These are phyloP conservation scores for Scomber scombrus DNA, from an alignment of 2,113 vertebrate species.

Conservation along the genomic window DNA sequence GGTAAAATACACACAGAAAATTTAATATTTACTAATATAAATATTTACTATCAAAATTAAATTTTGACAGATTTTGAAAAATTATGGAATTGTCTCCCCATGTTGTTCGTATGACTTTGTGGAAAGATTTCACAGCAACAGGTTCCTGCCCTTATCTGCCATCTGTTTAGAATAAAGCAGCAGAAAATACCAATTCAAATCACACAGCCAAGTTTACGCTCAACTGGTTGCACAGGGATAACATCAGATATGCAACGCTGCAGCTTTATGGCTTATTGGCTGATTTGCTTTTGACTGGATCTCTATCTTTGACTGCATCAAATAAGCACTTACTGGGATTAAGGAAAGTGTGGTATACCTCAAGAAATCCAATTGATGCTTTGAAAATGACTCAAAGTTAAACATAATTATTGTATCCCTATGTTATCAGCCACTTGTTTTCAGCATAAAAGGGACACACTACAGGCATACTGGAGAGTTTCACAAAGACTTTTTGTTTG, in stretches of 20 bases:
- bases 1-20: background rate
- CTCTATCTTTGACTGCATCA: constrained; percentile 54
- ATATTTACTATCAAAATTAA: no score
- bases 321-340: constrained; percentile 54
- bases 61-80: background rate
- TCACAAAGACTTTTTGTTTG: background rate
- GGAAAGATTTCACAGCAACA: constrained; percentile 49
- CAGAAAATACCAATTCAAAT: constrained; percentile 79
- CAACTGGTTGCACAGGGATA: constrained; percentile 71
- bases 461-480: background rate
- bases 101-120: background rate
- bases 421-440: constrained; percentile 19
- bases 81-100: background rate
- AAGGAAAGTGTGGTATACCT: constrained; percentile 39
- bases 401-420: constrained; percentile 7
- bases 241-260: constrained; percentile 62
- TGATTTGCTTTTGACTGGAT: constrained; percentile 57
- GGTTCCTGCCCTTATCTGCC: constrained; percentile 74
- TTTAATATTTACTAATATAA: no score
- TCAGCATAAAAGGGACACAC: background rate
- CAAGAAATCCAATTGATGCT: constrained; percentile 7
- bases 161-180: constrained; percentile 80
- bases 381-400: constrained; percentile 22
- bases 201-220: constrained; percentile 79
- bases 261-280: constrained; percentile 52